Percentiles rank a stretch among this genome's conserved stretches.
Conservation (phyloP, 2,888 invertebrate genomes). For the Trissoscelio sp. region DNA sequence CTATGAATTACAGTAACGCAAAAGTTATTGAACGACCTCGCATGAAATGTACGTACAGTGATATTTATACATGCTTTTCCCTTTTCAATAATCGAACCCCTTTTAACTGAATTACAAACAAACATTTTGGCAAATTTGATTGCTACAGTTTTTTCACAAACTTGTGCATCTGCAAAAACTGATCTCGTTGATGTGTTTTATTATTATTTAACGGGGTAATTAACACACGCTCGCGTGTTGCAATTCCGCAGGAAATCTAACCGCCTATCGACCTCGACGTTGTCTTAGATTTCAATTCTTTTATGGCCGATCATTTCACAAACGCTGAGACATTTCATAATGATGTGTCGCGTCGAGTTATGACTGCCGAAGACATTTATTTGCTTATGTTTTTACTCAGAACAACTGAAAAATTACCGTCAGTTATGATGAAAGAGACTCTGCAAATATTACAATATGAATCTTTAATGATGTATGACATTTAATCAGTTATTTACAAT, state of each 20-base stretch:
- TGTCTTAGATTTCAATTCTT: slow-evolving; percentile 55
- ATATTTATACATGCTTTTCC: background rate
- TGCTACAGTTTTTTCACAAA: too few species aligned
- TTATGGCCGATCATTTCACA: slow-evolving; percentile 31
- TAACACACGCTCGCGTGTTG: slow-evolving; percentile 39
- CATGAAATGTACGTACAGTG: background rate
- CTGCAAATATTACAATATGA: background rate
- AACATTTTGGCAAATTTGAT: too few species aligned
- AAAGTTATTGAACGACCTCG: slow-evolving; percentile 37
- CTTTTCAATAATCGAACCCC: slow-evolving; percentile 3
- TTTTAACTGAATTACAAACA: background rate
- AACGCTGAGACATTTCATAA: slow-evolving; percentile 36
- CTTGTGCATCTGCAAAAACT: background rate
- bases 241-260: slow-evolving; percentile 57
- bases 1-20: slow-evolving; percentile 31
- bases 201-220: slow-evolving; percentile 41
- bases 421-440: slow-evolving; percentile 1
- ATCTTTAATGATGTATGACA: background rate
- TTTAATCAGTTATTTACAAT: background rate
- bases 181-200: slow-evolving; percentile 5
- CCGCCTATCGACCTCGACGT: slow-evolving; percentile 55
- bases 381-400: background rate
- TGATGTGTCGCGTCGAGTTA: slow-evolving; percentile 2
- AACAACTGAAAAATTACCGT: slow-evolving; percentile 1
- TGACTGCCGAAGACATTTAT: background rate